Base-by-base conservation (phyloP, 2,797 vertebrate species). In the Schizopygopsis pylzovi region DNA sequence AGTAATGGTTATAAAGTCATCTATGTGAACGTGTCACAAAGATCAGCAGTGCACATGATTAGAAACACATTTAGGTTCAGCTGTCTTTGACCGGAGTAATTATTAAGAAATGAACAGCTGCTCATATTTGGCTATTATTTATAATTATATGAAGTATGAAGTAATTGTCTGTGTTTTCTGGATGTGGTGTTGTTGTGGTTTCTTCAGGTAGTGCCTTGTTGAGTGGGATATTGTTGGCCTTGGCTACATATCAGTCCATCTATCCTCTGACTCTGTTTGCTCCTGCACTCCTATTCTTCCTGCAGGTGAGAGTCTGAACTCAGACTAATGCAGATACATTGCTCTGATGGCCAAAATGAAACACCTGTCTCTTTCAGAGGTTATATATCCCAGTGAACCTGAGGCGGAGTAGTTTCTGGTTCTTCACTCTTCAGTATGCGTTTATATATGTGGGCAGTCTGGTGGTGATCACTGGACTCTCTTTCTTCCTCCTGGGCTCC, bases 191-290 rank as follows among this genome's bases (percentile, higher is more conserved):
- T 56, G 22, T 13, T 56, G 67, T 61, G 56, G 15, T 68, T 12
- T 85, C 85, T 75, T 80, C 33, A 90, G 89, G 97, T 91, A 99
- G 96, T 90, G 93, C 96, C 81, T 94, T 99, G 90, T 94, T 99
- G 88, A 99, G 98, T 90, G 97, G 97, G 86, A 92, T 99, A 76
- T 99, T 99, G 89, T 94, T 99, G 90, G 96, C 98, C 22, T 91
- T 99, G 93, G 97, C 98, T 72, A 98, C 98, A 0, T 99, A 99
- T 92, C 98, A 99, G 94, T 98, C 97, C 83, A 95, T 99, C 89
- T 99, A 99, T 70, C 98, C 98, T 63, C 87, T 99, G 68, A 98
- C 97, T 0, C 90, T 99, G 83, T 98, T 98, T 79, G 96, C 96
- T 86, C 96, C 98, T 6, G 98, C 97, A 0, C 93, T 99, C 63